A percentile compares a stretch with the other conserved stretches of the same genome.
Evolutionary conservation across 2,797 vertebrate species (phyloP).

Genomic region (Sebastes iracundus): DNA sequence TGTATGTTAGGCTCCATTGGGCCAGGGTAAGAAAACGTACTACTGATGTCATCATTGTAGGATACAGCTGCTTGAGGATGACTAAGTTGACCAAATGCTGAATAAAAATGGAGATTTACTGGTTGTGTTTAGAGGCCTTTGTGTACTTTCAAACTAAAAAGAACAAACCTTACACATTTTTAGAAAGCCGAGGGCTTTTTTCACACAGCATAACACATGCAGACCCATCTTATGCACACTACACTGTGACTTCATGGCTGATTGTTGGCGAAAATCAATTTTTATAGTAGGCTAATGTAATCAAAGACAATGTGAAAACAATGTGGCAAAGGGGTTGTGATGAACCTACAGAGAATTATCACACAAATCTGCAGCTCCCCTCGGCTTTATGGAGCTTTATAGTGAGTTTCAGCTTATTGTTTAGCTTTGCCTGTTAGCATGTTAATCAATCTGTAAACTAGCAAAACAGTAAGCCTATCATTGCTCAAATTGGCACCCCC

Average conservation of each 20-base stretch:
- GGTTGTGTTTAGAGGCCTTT: not conserved
- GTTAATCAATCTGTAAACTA: not conserved
- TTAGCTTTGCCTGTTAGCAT: not conserved
- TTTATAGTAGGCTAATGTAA: not conserved
- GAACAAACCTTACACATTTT: not conserved
- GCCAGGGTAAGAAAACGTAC: slow-evolving; percentile 14
- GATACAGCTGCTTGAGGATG: not conserved
- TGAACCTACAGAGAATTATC: not conserved
- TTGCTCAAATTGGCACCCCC: not conserved
- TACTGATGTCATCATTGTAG: not conserved
- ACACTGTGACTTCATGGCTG: not conserved
- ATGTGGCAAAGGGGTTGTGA: not conserved
- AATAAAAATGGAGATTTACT: not conserved
- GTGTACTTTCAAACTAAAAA: not conserved
- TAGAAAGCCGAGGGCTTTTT: not conserved
- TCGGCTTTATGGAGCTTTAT: not conserved
- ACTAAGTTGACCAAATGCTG: slow-evolving; percentile 12
- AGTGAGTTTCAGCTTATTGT: not conserved
- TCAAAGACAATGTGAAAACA: not conserved
- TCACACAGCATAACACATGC: too few species aligned
- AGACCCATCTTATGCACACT: not conserved
- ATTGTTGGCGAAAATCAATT: not conserved
- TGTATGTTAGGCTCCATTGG: slow-evolving; percentile 4
- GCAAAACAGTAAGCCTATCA: slow-evolving; percentile 3
- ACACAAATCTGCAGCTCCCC: not conserved